Percentiles rank a stretch among this genome's conserved stretches.
phyloP scores from a whole-genome alignment of 2,113 vertebrate species.

The Nicator chloris region DNA sequence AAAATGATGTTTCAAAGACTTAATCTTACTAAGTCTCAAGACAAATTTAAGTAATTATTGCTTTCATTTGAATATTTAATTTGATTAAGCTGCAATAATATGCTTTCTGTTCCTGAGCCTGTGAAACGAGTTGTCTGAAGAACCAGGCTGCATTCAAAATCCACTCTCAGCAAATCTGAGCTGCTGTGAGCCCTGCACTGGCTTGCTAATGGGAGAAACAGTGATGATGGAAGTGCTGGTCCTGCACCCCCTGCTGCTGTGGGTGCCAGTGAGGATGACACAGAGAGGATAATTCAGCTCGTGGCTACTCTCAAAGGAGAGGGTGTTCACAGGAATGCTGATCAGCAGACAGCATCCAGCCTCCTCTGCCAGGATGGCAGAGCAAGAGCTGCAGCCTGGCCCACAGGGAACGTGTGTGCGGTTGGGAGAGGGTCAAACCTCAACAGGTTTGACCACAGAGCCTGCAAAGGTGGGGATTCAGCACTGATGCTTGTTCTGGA shows the following conservation, averaged over 20 bases:
- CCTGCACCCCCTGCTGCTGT: neutral
- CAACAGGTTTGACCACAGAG: neutral
- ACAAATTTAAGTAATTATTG: conserved; percentile 64
- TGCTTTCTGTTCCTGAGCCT: conserved; percentile 19
- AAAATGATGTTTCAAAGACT: conserved; percentile 62
- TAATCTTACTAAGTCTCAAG: conserved; percentile 58
- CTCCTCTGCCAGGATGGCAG: neutral
- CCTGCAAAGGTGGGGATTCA: neutral
- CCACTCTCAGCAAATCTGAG: neutral
- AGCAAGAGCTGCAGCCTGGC: neutral
- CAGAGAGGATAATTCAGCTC: neutral
- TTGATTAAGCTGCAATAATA: conserved; percentile 45
- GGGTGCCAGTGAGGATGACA: neutral
- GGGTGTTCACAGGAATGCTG: neutral
- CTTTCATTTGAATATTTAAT: conserved; percentile 69
- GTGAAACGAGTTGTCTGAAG: neutral
- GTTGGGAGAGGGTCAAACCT: neutral
- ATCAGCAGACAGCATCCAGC: neutral
- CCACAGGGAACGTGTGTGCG: accelerated
- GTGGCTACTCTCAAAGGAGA: neutral
- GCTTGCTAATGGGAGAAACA: neutral
- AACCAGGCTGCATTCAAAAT: neutral
- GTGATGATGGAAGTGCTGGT: neutral
- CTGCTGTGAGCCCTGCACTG: neutral
- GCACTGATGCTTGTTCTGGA: neutral